Conservation (phyloP, 2,888 invertebrate genomes). For the Ypsolopha scabrella region DNA sequence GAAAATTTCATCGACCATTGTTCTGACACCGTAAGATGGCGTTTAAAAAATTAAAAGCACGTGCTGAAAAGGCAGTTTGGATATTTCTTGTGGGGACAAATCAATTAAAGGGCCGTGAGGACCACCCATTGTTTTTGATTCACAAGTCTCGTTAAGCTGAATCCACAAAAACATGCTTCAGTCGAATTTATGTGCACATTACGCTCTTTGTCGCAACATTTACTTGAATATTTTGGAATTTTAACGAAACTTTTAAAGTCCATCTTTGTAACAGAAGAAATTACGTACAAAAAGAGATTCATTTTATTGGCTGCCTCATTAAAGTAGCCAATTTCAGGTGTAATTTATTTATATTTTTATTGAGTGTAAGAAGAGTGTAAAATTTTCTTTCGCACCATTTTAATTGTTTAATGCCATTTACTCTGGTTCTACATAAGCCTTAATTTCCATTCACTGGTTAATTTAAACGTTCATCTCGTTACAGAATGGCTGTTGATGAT, state of each 20-base stretch:
- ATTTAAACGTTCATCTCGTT: not conserved
- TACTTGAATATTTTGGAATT: slow-evolving; percentile 30
- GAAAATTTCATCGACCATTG: slow-evolving; percentile 14
- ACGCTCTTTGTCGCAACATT: slow-evolving; percentile 30
- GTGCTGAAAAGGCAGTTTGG: slow-evolving; percentile 2
- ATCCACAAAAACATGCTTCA: slow-evolving; percentile 30
- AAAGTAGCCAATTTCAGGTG: slow-evolving; percentile 30
- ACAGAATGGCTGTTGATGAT: no score
- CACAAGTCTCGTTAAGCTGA: slow-evolving; percentile 47
- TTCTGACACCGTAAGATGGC: slow-evolving; percentile 12
- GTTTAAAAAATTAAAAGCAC: slow-evolving; percentile 7
- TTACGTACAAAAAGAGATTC: slow-evolving; percentile 24
- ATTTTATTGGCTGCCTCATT: slow-evolving; percentile 45
- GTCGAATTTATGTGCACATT: slow-evolving; percentile 52
- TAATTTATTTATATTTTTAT: slow-evolving; percentile 48
- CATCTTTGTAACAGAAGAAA: slow-evolving; percentile 35
- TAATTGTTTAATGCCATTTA: no score
- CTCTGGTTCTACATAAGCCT: no score
- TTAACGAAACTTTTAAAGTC: slow-evolving; percentile 51
- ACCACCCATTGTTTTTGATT: slow-evolving; percentile 52
- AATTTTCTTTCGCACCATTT: not conserved
- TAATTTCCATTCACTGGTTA: not conserved
- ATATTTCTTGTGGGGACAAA: slow-evolving; percentile 24
- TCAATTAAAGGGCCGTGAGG: slow-evolving; percentile 34
- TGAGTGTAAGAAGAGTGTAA: not conserved